Evolutionary conservation across 2,888 invertebrate species (phyloP).

Genomic region (Cremastobaeus sp.): DNA sequence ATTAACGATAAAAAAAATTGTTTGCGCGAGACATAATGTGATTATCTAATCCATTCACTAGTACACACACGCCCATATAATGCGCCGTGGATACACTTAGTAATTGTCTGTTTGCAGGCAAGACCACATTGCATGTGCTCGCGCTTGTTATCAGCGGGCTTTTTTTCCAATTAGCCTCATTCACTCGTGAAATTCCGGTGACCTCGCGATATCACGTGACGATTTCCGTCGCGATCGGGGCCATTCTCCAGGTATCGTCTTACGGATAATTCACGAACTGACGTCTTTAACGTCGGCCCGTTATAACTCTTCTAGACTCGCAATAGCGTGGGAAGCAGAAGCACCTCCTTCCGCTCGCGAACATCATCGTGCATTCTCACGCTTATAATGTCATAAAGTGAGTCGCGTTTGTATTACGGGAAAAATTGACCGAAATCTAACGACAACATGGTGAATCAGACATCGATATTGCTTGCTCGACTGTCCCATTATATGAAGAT

Average conservation of each 20-base stretch:
- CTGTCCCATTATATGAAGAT: too few relatives aligned
- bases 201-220: conserved; percentile 56
- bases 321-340: conserved; percentile 73
- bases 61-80: conserved; percentile 18
- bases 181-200: conserved; percentile 54
- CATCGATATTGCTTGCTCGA: background rate
- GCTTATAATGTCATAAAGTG: conserved; percentile 71
- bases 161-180: conserved; percentile 61
- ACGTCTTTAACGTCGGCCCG: conserved; percentile 68
- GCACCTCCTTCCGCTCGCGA: conserved; percentile 71
- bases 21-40: conserved; percentile 39
- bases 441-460: conserved; percentile 31
- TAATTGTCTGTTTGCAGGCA: conserved; percentile 48
- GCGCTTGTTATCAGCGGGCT: conserved; percentile 44
- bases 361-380: conserved; percentile 72
- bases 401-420: conserved; percentile 54
- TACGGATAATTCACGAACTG: conserved; percentile 56
- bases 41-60: conserved; percentile 42
- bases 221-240: conserved; percentile 52
- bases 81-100: conserved; percentile 32
- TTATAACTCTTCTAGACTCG: conserved; percentile 73
- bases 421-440: conserved; percentile 41
- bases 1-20: too few relatives aligned
- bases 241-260: conserved; percentile 50
- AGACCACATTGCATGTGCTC: conserved; percentile 46